A percentile compares a stretch with the other conserved stretches of the same genome.
Conservation (phyloP, 2,113 vertebrate genomes). For the Cricetomys ansorgei region DNA sequence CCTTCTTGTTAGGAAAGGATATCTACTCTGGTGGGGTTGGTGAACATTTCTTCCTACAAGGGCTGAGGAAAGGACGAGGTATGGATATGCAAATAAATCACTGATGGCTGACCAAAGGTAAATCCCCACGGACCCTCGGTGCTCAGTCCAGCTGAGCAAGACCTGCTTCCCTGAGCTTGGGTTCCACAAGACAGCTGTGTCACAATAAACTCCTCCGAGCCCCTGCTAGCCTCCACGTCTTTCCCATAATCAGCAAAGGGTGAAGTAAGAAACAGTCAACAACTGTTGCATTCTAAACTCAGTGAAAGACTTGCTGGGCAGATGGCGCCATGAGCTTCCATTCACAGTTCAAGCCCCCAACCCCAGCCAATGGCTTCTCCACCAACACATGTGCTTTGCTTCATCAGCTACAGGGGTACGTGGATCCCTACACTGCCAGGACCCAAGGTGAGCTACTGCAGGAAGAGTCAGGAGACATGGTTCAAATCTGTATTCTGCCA, state of each 20-base stretch:
- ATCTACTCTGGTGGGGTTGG: no score
- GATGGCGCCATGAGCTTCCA: not conserved
- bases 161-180: not conserved
- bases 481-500: not conserved
- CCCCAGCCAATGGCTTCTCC: no score
- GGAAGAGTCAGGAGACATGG: not conserved
- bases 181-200: rapidly evolving
- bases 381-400: rapidly evolving
- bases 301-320: not conserved
- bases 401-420: not conserved
- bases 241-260: not conserved
- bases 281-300: not conserved
- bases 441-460: not conserved
- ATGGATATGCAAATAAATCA: not conserved
- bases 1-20: not conserved
- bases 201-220: not conserved
- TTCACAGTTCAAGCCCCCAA: not conserved
- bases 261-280: not conserved
- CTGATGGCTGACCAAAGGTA: not conserved
- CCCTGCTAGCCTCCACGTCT: no score
- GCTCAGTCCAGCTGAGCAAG: not conserved
- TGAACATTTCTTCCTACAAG: not conserved
- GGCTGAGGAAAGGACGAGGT: no score
- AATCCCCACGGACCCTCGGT: rapidly evolving
- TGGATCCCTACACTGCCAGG: no score